Conservation (phyloP, 2,888 invertebrate species). For the Scelioninae gen. 1 region DNA sequence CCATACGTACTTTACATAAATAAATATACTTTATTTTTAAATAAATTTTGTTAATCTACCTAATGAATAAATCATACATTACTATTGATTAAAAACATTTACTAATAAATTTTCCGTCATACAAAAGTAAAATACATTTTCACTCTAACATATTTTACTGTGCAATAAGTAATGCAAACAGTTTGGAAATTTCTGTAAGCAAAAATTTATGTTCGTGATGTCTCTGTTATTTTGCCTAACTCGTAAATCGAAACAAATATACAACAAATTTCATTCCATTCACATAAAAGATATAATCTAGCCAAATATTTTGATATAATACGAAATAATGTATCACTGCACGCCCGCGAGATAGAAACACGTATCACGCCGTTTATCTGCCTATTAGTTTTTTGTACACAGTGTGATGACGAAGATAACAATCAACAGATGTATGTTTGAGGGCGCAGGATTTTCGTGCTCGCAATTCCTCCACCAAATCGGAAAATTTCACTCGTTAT, state of each 20-base stretch:
- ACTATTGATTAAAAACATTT: no score
- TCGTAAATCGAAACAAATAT: constrained; percentile 40
- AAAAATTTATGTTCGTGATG: constrained; percentile 1
- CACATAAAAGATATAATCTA: constrained; percentile 52
- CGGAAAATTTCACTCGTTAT: constrained; percentile 63
- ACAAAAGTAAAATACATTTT: no score
- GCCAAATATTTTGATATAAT: constrained; percentile 42
- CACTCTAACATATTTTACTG: no score
- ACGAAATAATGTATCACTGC: constrained; percentile 49
- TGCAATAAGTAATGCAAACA: not conserved
- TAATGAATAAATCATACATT: no score
- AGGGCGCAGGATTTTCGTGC: constrained; percentile 45
- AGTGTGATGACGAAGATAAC: constrained; percentile 50
- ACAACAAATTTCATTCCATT: constrained; percentile 47
- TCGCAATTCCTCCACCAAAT: constrained; percentile 44
- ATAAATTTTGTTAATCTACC: no score
- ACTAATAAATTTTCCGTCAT: no score
- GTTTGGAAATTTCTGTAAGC: not conserved
- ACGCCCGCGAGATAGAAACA: constrained; percentile 21
- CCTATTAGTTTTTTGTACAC: constrained; percentile 46
- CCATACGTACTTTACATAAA: no score
- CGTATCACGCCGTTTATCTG: constrained; percentile 54
- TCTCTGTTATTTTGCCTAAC: constrained; percentile 15
- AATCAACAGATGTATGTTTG: constrained; percentile 57
- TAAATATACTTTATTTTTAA: no score